Conservation (phyloP, 2,888 invertebrate species). For the Tetropium fuscum region DNA sequence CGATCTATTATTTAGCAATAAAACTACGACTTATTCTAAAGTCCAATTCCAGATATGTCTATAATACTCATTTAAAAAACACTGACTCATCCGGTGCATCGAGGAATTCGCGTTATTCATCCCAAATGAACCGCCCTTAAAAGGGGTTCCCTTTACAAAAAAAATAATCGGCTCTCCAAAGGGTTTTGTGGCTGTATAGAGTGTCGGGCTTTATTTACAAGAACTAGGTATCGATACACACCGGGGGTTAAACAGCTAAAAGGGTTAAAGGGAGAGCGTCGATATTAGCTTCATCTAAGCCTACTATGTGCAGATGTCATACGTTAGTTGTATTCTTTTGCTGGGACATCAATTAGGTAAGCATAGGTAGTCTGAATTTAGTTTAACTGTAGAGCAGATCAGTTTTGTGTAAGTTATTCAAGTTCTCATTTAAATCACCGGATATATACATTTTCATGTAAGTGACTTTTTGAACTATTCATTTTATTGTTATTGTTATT, state of each 20-base stretch:
- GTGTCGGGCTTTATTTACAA: slow-evolving; percentile 63
- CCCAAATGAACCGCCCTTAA: slow-evolving; percentile 64
- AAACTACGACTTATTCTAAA: too few relatives aligned
- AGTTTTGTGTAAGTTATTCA: too few relatives aligned
- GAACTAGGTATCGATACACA: slow-evolving; percentile 35
- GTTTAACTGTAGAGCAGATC: background rate
- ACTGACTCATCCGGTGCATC: slow-evolving; percentile 37
- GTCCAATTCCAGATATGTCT: too few relatives aligned
- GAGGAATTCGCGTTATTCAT: slow-evolving; percentile 57
- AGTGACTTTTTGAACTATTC: too few relatives aligned
- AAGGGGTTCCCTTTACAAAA: slow-evolving; percentile 60
- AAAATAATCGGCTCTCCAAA: slow-evolving; percentile 65
- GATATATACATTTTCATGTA: too few relatives aligned
- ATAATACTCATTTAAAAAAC: too few relatives aligned
- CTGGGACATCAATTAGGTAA: slow-evolving; percentile 34
- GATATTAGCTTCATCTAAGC: slow-evolving; percentile 45
- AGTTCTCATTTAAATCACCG: too few relatives aligned
- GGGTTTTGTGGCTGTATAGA: slow-evolving; percentile 65
- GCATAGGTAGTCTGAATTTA: slow-evolving; percentile 16
- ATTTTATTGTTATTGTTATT: too few relatives aligned
- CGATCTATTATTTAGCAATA: too few relatives aligned
- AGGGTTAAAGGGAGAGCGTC: slow-evolving; percentile 39
- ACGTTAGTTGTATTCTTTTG: slow-evolving; percentile 39
- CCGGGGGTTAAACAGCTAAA: slow-evolving; percentile 41
- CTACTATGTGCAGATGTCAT: slow-evolving; percentile 56